Conservation (phyloP, 2,888 invertebrate genomes). For the Branchipolynoe longqiensis region DNA sequence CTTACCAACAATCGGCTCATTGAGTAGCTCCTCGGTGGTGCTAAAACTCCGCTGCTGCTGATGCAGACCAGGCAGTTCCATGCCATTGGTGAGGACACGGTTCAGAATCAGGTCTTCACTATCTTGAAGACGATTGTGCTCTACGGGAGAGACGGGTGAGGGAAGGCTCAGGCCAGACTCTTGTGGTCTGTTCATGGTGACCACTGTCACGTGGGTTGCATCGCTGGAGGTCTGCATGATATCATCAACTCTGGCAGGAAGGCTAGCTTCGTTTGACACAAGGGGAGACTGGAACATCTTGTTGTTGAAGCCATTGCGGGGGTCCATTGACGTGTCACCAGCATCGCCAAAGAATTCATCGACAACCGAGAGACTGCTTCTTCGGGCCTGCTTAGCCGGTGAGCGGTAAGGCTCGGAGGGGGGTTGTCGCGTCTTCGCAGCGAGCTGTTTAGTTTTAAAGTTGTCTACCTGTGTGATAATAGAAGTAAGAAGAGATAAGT, state of each 20-base stretch:
- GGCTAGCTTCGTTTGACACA: not conserved
- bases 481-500: not conserved
- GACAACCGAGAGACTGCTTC: constrained; percentile 85
- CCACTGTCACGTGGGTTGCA: constrained; percentile 41
- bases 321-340: constrained; percentile 54
- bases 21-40: constrained; percentile 4
- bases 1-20: no score
- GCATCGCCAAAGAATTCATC: constrained; percentile 86
- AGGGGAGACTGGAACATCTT: not conserved
- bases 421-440: not conserved
- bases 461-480: not conserved
- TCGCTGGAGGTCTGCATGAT: not conserved
- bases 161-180: not conserved
- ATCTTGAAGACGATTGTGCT: not conserved
- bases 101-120: not conserved
- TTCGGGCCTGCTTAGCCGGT: constrained; percentile 77
- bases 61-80: not conserved
- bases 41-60: constrained; percentile 13
- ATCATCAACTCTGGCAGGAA: not conserved
- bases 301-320: constrained; percentile 34
- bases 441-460: not conserved
- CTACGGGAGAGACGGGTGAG: not conserved
- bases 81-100: not conserved
- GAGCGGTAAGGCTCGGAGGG: constrained; percentile 21
- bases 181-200: not conserved